Conservation (phyloP, 2,797 vertebrate genomes). For the Gadopsis bispinosus region DNA sequence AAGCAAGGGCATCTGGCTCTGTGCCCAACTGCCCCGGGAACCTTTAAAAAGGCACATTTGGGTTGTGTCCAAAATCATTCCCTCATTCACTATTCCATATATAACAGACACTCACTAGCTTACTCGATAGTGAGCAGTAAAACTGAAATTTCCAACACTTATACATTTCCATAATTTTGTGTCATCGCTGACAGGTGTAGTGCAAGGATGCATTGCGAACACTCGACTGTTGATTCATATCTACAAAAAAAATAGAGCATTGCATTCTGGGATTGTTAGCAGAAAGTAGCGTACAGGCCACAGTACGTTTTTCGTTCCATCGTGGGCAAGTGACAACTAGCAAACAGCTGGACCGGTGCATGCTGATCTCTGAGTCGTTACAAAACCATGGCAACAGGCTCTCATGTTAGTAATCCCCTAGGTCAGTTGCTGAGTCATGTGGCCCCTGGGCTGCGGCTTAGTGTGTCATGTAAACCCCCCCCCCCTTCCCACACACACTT, state of each 20-base stretch:
- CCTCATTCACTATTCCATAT: not conserved
- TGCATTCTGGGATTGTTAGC: not conserved
- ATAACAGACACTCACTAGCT: not conserved
- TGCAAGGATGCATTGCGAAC: not conserved
- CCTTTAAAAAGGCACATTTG: not conserved
- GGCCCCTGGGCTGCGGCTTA: slow-evolving; percentile 31
- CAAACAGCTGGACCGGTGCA: slow-evolving; percentile 30
- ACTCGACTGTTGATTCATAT: not conserved
- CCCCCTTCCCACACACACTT: no score
- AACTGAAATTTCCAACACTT: not conserved
- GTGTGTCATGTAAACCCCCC: slow-evolving; percentile 19
- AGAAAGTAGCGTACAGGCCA: not conserved
- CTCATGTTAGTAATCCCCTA: slow-evolving; percentile 47
- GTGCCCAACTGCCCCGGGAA: not conserved
- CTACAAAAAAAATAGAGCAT: not conserved
- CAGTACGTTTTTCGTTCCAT: not conserved
- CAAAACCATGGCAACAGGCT: slow-evolving; percentile 64
- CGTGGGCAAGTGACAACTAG: slow-evolving; percentile 14
- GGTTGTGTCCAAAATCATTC: not conserved
- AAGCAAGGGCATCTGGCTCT: not conserved
- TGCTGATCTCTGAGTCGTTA: slow-evolving; percentile 29
- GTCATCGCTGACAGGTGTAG: not conserved
- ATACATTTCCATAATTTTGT: not conserved
- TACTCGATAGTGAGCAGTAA: not conserved
- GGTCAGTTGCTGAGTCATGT: slow-evolving; percentile 46